Evolutionary conservation across 1,140 invertebrate genomes (phyloP), one percentile per base, ranked within the genome.

Genomic region (Bombus haemorrhoidalis): DNA sequence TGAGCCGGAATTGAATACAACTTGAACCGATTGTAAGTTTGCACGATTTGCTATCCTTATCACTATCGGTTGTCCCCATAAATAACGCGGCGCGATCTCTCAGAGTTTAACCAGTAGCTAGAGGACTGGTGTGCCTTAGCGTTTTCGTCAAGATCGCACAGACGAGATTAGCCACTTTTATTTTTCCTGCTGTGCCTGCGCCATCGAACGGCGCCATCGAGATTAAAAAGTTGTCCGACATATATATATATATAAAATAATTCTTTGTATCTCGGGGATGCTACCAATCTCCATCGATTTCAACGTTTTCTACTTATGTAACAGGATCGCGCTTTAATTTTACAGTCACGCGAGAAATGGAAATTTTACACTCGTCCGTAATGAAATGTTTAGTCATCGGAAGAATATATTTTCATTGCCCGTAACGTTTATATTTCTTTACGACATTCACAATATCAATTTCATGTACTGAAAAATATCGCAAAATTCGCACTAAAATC

Each of bases 1-100:
- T 93, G 92, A 93, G 92, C 91, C 87, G 87, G 90, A 93, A 93
- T 93, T 93, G 92, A 93, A 93, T 93, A 92, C 92, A 92, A 91
- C 91, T 93, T 93, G 91, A 86, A 86, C 89, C 87, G 90, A 91
- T 92, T 92, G 89, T 88, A 93, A 93, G 88, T 90, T 92, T 86
- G 86, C 91, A 92, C 92, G 91, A 93, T 93, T 93, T 92, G 92
- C 92, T 88, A 88, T 93, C 84, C 92, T 92, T 92, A 93, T 92
- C 92, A 89, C 90, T 91, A 93, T 92, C 88, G 90, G 83, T 86
- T 90, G 91, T 92, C 89, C 81, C 83, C 86, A 93, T 93, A 93
- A 93, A 93, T 93, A 93, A 92, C 88, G 86, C 57, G 74, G 15
- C 32, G 47, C 79, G 86, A 90, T 87, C 76, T 81, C 59, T 83